Evolutionary conservation across 53 echinoderm and acorn worm species (phyloP).

Genomic region (Apostichopus leukothele): DNA sequence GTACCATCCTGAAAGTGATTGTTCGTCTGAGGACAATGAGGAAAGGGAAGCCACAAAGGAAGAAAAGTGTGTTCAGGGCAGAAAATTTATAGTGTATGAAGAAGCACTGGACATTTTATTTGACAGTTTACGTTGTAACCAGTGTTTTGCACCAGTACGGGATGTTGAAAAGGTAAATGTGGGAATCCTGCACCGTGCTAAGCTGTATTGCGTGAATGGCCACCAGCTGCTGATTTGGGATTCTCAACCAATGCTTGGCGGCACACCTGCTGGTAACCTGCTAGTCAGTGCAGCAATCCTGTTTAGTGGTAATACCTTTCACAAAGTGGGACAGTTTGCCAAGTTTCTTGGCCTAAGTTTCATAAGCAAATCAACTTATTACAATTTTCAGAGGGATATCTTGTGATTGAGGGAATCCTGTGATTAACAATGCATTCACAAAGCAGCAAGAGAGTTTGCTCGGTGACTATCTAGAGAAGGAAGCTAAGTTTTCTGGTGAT

Average conservation of each 20-base stretch:
- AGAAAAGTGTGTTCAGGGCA: not conserved
- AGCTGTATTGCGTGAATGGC: slow-evolving; percentile 9
- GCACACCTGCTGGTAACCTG: slow-evolving; percentile 8
- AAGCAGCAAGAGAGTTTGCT: slow-evolving; percentile 3
- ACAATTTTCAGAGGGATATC: slow-evolving; percentile 1
- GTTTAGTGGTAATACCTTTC: slow-evolving; percentile 38
- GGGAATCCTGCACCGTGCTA: slow-evolving; percentile 1
- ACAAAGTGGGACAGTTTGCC: not conserved
- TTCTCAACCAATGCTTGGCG: slow-evolving; percentile 23
- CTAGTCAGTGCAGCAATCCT: slow-evolving; percentile 28
- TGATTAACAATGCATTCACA: not conserved
- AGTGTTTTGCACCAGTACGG: not conserved
- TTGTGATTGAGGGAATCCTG: no score
- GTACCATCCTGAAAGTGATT: not conserved
- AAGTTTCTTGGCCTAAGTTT: not conserved
- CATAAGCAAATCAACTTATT: slow-evolving; percentile 5
- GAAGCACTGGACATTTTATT: slow-evolving; percentile 19
- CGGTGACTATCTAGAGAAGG: not conserved
- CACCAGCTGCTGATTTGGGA: slow-evolving; percentile 8
- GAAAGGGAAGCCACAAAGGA: slow-evolving; percentile 21
- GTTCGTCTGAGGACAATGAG: not conserved
- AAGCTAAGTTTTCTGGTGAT: slow-evolving; percentile 41
- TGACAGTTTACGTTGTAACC: not conserved
- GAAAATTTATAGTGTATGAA: slow-evolving; percentile 26
- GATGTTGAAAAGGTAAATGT: slow-evolving; percentile 12